A percentile compares a stretch with the other conserved stretches of the same genome.
Evolutionary conservation across 1,140 invertebrate genomes (phyloP).

Genomic region (Scaptomyza montana): DNA sequence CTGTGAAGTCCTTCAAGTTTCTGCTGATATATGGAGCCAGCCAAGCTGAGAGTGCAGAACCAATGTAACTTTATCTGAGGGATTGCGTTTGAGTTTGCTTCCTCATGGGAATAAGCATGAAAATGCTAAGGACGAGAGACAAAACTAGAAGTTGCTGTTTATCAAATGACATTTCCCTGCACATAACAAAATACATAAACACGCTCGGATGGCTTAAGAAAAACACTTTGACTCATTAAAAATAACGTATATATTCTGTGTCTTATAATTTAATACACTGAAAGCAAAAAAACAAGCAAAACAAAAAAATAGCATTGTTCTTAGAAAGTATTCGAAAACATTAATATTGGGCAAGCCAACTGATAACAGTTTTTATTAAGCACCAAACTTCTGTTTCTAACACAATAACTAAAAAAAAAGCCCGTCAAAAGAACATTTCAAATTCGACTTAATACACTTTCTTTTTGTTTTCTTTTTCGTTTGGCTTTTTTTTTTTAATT

Average conservation of each 20-base stretch:
- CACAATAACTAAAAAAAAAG: too few species aligned
- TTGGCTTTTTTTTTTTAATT: background rate
- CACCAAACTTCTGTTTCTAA: too few species aligned
- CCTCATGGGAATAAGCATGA: slow-evolving; percentile 1
- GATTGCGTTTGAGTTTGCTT: too few species aligned
- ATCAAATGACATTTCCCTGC: slow-evolving; percentile 48
- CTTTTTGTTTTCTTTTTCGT: slow-evolving; percentile 5
- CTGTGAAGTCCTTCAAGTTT: slow-evolving; percentile 64
- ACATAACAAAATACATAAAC: background rate
- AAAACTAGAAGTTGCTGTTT: slow-evolving; percentile 37
- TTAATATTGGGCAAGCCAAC: too few species aligned
- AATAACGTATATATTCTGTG: slow-evolving; percentile 47
- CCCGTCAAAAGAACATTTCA: too few species aligned
- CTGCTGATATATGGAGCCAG: slow-evolving; percentile 67
- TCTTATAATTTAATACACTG: background rate
- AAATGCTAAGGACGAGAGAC: slow-evolving; percentile 39
- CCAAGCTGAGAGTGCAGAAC: slow-evolving; percentile 13
- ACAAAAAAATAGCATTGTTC: too few species aligned
- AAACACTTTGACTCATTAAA: slow-evolving; percentile 63
- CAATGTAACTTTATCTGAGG: background rate
- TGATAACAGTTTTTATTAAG: too few species aligned
- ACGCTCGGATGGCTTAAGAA: background rate
- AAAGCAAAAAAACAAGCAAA: too few species aligned
- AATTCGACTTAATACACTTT: background rate
- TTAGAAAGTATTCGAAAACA: too few species aligned